These are phyloP conservation scores for Gymnoscelis rufifasciata DNA, from an alignment of 2,888 invertebrate species.

Conservation along the genomic window DNA sequence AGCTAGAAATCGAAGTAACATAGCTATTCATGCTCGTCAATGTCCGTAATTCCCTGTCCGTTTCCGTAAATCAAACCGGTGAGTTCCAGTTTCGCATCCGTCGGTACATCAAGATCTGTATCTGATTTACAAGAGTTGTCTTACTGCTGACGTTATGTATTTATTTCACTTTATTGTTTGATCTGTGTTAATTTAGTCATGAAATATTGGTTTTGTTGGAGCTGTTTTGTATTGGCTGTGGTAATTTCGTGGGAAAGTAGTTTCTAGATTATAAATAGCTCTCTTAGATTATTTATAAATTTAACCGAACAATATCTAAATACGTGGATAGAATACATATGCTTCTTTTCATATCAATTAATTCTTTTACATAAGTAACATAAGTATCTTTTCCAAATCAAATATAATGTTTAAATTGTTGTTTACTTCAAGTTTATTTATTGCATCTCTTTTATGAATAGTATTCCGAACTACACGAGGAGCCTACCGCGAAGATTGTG, in stretches of 20 bases:
- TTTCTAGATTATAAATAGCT: too few species aligned
- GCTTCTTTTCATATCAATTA: too few species aligned
- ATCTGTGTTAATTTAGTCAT: conserved; percentile 28
- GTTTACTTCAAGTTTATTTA: too few species aligned
- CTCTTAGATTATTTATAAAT: too few species aligned
- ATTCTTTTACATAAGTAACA: too few species aligned
- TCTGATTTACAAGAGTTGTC: conserved; percentile 77
- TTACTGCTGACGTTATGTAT: conserved; percentile 58
- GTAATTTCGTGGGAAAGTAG: neutral
- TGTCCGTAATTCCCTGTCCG: conserved; percentile 36
- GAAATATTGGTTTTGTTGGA: conserved; percentile 2
- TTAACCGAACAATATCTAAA: too few species aligned
- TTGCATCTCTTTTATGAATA: too few species aligned
- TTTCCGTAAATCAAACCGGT: conserved; percentile 71
- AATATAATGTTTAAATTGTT: too few species aligned
- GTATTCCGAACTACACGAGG: too few species aligned
- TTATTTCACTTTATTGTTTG: conserved; percentile 36
- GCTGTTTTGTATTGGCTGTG: neutral
- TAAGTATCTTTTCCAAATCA: too few species aligned
- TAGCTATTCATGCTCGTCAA: conserved; percentile 9
- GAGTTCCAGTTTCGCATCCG: conserved; percentile 76
- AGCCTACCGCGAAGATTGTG: too few species aligned
- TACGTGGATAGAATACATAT: too few species aligned
- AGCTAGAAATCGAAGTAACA: neutral
- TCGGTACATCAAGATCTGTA: conserved; percentile 78